Conservation (phyloP, 2,888 invertebrate genomes). For the Tenodera sinensis region DNA sequence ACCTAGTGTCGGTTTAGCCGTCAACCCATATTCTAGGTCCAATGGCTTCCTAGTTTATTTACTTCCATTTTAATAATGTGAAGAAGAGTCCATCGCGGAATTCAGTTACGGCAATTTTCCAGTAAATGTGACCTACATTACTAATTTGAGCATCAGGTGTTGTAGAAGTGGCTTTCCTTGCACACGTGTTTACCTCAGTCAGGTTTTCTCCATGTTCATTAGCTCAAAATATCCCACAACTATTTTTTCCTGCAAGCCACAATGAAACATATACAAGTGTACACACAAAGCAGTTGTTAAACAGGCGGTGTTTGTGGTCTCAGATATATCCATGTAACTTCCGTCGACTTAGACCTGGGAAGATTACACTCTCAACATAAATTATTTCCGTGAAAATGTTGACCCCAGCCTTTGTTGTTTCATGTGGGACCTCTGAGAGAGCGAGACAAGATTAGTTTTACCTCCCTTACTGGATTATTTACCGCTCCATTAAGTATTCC, state of each 20-base stretch:
- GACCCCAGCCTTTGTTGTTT: not conserved
- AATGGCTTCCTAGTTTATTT: too few species aligned
- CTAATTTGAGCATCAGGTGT: not conserved
- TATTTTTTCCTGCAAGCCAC: not conserved
- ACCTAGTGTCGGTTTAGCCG: too few species aligned
- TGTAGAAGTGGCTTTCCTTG: not conserved
- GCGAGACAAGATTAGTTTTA: not conserved
- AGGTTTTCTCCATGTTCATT: not conserved
- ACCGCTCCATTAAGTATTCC: not conserved
- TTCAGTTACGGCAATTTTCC: too few species aligned
- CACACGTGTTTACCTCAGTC: not conserved
- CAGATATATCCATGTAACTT: not conserved
- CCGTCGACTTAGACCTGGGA: not conserved
- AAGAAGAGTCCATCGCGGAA: too few species aligned
- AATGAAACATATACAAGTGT: not conserved
- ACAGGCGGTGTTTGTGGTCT: not conserved
- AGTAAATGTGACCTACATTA: too few species aligned
- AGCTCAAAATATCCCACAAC: not conserved
- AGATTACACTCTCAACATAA: not conserved
- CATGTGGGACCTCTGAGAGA: not conserved
- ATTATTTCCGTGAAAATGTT: not conserved
- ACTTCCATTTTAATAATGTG: too few species aligned
- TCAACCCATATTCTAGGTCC: too few species aligned
- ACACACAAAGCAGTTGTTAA: not conserved
- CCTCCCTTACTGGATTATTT: not conserved